Conservation (phyloP, 2,797 vertebrate genomes). For the Gila robusta region DNA sequence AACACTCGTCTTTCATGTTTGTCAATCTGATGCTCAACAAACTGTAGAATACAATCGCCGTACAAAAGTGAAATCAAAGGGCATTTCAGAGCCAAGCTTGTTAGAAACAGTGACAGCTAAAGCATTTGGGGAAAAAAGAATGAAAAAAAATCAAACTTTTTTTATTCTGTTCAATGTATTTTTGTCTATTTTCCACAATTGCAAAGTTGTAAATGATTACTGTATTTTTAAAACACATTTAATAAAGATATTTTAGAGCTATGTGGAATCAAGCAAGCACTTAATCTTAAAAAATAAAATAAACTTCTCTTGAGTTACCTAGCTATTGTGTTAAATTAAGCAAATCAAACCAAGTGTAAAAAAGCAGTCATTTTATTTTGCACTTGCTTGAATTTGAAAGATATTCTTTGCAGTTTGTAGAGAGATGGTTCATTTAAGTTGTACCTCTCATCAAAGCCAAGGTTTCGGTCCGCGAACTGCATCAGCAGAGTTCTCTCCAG, state of each 20-base stretch:
- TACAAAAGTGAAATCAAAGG: background rate
- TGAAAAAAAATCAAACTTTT: too few species aligned
- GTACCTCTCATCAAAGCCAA: constrained; percentile 96
- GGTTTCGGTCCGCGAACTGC: constrained; percentile 95
- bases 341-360: too few species aligned
- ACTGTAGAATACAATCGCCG: background rate
- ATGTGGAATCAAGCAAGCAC: background rate
- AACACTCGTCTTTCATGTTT: constrained; percentile 19
- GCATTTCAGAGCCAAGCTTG: background rate
- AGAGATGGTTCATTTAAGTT: background rate
- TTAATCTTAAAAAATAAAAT: background rate
- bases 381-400: background rate
- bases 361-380: background rate
- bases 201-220: background rate
- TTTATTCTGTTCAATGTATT: too few species aligned
- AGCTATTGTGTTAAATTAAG: too few species aligned
- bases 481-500: constrained; percentile 95
- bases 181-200: too few species aligned
- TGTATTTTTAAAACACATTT: background rate
- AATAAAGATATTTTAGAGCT: background rate
- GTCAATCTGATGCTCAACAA: background rate
- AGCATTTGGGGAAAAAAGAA: too few species aligned
- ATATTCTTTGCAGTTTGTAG: background rate
- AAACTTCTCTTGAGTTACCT: too few species aligned
- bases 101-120: background rate